Conservation (phyloP, 2,888 invertebrate genomes). For the Drosophila differens region DNA sequence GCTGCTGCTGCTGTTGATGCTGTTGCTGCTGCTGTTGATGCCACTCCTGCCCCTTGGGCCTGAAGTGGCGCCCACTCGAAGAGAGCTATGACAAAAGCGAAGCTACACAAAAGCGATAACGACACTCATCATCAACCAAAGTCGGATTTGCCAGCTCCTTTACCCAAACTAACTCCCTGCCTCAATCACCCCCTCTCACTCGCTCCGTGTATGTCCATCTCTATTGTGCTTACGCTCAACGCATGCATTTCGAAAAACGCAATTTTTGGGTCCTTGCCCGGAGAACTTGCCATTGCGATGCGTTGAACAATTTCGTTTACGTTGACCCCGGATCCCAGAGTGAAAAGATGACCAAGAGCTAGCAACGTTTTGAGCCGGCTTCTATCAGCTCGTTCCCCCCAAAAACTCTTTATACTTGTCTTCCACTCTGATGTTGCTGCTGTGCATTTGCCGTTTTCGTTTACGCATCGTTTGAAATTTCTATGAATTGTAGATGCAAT, state of each 20-base stretch:
- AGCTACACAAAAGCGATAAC: constrained; percentile 79
- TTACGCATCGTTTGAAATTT: constrained; percentile 83
- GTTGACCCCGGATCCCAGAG: constrained; percentile 45
- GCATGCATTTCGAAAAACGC: constrained; percentile 72
- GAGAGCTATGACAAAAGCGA: constrained; percentile 65
- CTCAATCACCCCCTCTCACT: constrained; percentile 9
- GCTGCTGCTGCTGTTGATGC: neutral
- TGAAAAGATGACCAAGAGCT: constrained; percentile 44
- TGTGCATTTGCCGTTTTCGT: constrained; percentile 81
- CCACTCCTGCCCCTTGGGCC: neutral
- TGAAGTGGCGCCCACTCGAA: constrained; percentile 15
- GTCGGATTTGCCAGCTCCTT: constrained; percentile 71
- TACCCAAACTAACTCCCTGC: constrained; percentile 32
- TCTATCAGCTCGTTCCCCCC: constrained; percentile 1
- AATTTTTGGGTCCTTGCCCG: constrained; percentile 67
- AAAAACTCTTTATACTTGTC: neutral
- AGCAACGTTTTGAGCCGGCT: constrained; percentile 25
- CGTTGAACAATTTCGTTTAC: constrained; percentile 70
- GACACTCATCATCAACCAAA: constrained; percentile 81
- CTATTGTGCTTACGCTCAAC: constrained; percentile 11
- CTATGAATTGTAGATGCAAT: constrained; percentile 85
- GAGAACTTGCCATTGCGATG: constrained; percentile 56
- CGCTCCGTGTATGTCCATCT: neutral
- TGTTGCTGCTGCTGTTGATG: neutral
- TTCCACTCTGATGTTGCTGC: constrained; percentile 27